A percentile compares a stretch with the other conserved stretches of the same genome.
These are phyloP conservation scores for Drosophila merina DNA, from an alignment of 2,888 invertebrate genomes.

Conservation along the genomic window DNA sequence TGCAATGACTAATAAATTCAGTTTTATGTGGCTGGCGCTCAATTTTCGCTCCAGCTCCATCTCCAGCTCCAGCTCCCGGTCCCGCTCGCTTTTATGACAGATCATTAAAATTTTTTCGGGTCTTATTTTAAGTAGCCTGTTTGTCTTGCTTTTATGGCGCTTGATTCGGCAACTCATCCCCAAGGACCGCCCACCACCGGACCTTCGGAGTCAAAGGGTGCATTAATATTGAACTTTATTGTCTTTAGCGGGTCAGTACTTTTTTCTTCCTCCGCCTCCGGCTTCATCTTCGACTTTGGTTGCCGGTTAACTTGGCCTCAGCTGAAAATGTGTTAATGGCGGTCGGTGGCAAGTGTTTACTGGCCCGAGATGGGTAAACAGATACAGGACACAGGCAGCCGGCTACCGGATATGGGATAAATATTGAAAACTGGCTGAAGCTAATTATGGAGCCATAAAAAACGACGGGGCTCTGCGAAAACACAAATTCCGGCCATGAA, in stretches of 20 bases:
- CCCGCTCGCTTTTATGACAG: constrained; percentile 70
- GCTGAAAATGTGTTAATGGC: constrained; percentile 61
- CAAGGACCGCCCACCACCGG: constrained; percentile 3
- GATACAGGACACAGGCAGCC: neutral
- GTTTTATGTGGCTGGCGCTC: constrained; percentile 59
- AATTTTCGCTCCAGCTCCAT: constrained; percentile 33
- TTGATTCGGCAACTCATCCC: constrained; percentile 51
- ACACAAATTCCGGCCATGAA: constrained; percentile 29
- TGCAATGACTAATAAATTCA: constrained; percentile 77
- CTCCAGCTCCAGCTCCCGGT: no score
- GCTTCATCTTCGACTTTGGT: constrained; percentile 21
- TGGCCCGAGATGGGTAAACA: constrained; percentile 13
- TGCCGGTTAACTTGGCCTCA: constrained; percentile 30
- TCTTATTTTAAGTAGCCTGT: constrained; percentile 69
- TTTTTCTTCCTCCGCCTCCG: neutral
- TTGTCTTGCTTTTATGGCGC: constrained; percentile 75
- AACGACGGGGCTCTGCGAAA: constrained; percentile 8
- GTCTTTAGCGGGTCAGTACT: constrained; percentile 58
- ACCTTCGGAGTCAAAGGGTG: constrained; percentile 68
- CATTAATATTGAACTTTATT: constrained; percentile 78
- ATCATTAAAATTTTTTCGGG: constrained; percentile 69
- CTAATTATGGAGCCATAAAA: constrained; percentile 35
- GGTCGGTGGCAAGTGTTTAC: constrained; percentile 35
- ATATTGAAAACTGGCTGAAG: constrained; percentile 23
- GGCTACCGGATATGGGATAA: constrained; percentile 18